A percentile compares a stretch with the other conserved stretches of the same genome.
Evolutionary conservation across 2,797 vertebrate genomes (phyloP).

Genomic region (Phoxinus dragarum): DNA sequence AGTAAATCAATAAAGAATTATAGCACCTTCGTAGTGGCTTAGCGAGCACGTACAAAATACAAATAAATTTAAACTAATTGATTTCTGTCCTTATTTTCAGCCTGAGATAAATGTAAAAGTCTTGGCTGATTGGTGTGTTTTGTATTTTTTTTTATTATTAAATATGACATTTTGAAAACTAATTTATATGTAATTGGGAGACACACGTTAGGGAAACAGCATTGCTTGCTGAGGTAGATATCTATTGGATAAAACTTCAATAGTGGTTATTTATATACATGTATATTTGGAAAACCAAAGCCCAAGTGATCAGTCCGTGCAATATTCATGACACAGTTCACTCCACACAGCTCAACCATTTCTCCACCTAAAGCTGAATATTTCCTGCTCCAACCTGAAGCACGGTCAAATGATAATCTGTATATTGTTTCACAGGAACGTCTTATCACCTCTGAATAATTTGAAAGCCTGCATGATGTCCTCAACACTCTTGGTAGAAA

Average conservation of each 20-base stretch:
- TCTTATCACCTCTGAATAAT: not conserved
- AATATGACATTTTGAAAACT: not conserved
- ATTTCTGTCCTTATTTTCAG: not conserved
- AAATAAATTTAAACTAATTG: not conserved
- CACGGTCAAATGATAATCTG: constrained; percentile 31
- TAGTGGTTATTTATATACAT: constrained; percentile 75
- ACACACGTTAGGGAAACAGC: not conserved
- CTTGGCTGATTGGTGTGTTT: not conserved
- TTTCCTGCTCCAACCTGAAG: constrained; percentile 65
- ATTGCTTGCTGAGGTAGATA: constrained; percentile 83
- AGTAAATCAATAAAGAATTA: constrained; percentile 16
- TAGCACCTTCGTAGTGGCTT: constrained; percentile 39
- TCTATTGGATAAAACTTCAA: constrained; percentile 69
- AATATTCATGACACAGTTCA: constrained; percentile 7
- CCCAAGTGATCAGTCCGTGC: constrained; percentile 16
- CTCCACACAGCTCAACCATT: constrained; percentile 22
- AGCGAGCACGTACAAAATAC: not conserved
- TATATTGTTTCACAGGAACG: not conserved
- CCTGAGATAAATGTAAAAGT: not conserved
- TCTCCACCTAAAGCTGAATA: constrained; percentile 46
- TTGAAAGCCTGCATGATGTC: constrained; percentile 36
- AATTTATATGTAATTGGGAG: constrained; percentile 1
- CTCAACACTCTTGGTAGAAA: constrained; percentile 80
- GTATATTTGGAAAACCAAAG: constrained; percentile 22
- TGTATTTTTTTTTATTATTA: not conserved